A percentile compares a stretch with the other conserved stretches of the same genome.
These are phyloP conservation scores for Therioaphis trifolii DNA, from an alignment of 2,888 invertebrate genomes.

Conservation along the genomic window DNA sequence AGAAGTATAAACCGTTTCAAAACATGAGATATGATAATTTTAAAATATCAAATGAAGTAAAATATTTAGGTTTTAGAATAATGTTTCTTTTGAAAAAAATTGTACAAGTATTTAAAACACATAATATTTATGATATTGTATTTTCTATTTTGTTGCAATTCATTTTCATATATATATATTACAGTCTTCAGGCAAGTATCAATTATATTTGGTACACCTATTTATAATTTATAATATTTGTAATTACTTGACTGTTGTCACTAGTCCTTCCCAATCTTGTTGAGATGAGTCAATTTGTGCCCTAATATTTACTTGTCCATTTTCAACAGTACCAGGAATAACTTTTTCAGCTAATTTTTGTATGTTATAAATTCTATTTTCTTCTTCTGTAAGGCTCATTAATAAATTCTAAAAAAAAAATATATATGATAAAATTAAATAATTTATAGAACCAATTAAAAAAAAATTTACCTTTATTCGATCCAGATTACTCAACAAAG, in stretches of 20 bases:
- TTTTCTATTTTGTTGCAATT: too few species aligned
- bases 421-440: slow-evolving; percentile 36
- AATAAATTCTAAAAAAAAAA: slow-evolving; percentile 74
- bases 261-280: slow-evolving; percentile 88
- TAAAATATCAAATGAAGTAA: too few species aligned
- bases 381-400: slow-evolving; percentile 85
- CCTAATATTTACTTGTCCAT: slow-evolving; percentile 85
- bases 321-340: slow-evolving; percentile 84
- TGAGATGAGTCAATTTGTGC: slow-evolving; percentile 88
- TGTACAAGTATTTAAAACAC: too few species aligned
- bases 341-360: slow-evolving; percentile 88
- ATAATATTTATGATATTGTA: neutral
- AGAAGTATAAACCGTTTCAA: too few species aligned
- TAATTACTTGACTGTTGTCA: slow-evolving; percentile 76
- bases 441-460: neutral
- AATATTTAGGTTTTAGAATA: too few species aligned
- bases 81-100: too few species aligned
- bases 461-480: slow-evolving; percentile 74
- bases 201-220: slow-evolving; percentile 1
- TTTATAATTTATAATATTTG: neutral
- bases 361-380: slow-evolving; percentile 83
- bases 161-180: too few species aligned
- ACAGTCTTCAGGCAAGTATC: too few species aligned
- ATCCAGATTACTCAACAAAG: slow-evolving; percentile 87
- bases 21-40: too few species aligned